Percentiles rank a stretch among this genome's conserved stretches.
These are phyloP conservation scores for Catagonus wagneri DNA, from an alignment of 2,113 vertebrate species.

Conservation along the genomic window DNA sequence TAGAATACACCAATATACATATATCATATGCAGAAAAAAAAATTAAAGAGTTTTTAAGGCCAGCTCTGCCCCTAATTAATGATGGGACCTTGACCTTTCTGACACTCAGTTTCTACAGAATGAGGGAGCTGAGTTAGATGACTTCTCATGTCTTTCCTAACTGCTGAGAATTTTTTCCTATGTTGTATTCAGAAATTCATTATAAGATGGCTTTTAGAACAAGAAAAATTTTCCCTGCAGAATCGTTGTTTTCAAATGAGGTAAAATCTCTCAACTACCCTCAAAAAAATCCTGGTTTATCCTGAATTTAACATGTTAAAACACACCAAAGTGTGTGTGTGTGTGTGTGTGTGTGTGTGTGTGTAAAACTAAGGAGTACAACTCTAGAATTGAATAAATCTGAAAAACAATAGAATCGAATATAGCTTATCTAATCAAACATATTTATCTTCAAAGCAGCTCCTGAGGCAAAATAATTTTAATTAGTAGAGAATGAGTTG, in stretches of 20 bases:
- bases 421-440: not conserved
- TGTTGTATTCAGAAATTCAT: not conserved
- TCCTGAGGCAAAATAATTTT: constrained; percentile 47
- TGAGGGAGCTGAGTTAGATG: not conserved
- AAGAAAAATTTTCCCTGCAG: not conserved
- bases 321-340: not conserved
- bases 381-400: constrained; percentile 20
- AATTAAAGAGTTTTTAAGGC: not conserved
- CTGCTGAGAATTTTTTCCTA: not conserved
- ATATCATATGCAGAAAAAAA: no score
- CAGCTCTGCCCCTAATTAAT: not conserved
- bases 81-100: not conserved
- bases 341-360: not conserved
- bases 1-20: no score
- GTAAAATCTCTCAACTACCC: not conserved
- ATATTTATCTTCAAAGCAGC: not conserved
- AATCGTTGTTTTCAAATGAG: not conserved
- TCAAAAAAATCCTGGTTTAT: not conserved
- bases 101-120: not conserved
- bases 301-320: constrained; percentile 23
- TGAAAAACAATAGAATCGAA: constrained; percentile 33
- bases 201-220: not conserved
- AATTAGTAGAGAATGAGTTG: not conserved
- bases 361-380: not conserved
- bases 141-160: not conserved